phyloP scores from a whole-genome alignment of 2,888 invertebrate species.

The Sphaeridia pumilis region DNA sequence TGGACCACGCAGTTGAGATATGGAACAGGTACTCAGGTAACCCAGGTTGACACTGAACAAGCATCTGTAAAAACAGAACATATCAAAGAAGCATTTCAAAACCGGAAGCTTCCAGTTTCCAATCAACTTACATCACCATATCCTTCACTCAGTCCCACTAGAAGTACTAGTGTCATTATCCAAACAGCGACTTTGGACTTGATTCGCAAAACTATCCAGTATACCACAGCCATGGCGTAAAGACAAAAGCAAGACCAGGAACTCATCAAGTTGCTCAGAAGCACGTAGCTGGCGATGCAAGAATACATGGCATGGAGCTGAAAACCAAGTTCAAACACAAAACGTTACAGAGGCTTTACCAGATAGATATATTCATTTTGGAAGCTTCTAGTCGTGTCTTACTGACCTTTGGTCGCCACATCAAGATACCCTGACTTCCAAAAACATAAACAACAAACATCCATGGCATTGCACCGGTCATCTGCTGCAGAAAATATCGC shows the following conservation, averaged over 20 bases:
- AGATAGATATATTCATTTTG: too few species aligned
- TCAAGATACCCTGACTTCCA: constrained; percentile 7
- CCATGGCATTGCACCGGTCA: too few species aligned
- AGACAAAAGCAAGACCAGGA: constrained; percentile 45
- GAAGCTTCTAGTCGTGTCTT: too few species aligned
- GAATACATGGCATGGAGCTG: too few species aligned
- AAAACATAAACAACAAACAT: constrained; percentile 14
- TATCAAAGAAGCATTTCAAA: too few species aligned
- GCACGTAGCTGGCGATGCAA: too few species aligned
- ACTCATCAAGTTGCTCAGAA: constrained; percentile 45
- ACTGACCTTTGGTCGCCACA: constrained; percentile 17
- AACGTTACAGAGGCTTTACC: too few species aligned
- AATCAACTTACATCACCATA: constrained; percentile 36
- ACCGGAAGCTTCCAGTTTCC: too few species aligned
- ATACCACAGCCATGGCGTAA: constrained; percentile 48
- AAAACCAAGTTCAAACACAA: too few species aligned
- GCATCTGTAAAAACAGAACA: background rate
- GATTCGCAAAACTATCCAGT: constrained; percentile 44
- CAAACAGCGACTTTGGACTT: constrained; percentile 46
- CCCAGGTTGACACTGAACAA: constrained; percentile 40
- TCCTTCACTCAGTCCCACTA: constrained; percentile 44
- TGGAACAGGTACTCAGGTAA: constrained; percentile 45
- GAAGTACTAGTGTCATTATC: constrained; percentile 45
- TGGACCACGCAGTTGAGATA: constrained; percentile 52
- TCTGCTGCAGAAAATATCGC: too few species aligned